phyloP scores from a whole-genome alignment of 2,888 invertebrate species.

The Leptinotarsa rubiginosa region DNA sequence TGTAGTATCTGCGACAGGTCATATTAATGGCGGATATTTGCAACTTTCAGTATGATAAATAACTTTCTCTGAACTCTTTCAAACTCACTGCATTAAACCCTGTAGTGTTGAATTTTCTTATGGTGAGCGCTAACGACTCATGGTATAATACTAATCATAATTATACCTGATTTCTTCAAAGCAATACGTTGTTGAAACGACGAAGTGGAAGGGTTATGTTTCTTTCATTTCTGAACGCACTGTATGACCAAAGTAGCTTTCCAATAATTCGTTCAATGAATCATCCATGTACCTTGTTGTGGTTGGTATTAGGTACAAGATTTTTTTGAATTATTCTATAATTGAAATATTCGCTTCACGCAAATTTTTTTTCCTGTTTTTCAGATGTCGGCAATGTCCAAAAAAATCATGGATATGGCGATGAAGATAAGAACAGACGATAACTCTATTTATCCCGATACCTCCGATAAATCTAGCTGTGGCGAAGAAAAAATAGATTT shows the following conservation, averaged over 20 bases:
- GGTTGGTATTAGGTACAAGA: too few relatives aligned
- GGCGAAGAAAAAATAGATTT: background rate
- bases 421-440: conserved; percentile 7
- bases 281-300: too few relatives aligned
- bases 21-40: background rate
- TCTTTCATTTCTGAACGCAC: too few relatives aligned
- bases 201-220: too few relatives aligned
- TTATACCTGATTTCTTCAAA: too few relatives aligned
- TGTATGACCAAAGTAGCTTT: too few relatives aligned
- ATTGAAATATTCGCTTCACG: too few relatives aligned
- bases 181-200: too few relatives aligned
- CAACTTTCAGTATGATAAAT: background rate
- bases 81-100: background rate
- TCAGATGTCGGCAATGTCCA: conserved; percentile 16
- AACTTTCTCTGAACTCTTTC: background rate
- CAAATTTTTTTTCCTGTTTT: conserved; percentile 3
- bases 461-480: conserved; percentile 12
- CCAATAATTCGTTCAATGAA: too few relatives aligned
- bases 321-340: too few relatives aligned
- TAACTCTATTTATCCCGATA: conserved; percentile 13
- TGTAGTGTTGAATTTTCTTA: background rate
- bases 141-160: background rate
- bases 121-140: background rate
- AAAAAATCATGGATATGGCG: conserved; percentile 16
- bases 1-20: background rate